A percentile compares a stretch with the other conserved stretches of the same genome.
Evolutionary conservation across 2,113 vertebrate genomes (phyloP).

Genomic region (Leucopternis melanops): DNA sequence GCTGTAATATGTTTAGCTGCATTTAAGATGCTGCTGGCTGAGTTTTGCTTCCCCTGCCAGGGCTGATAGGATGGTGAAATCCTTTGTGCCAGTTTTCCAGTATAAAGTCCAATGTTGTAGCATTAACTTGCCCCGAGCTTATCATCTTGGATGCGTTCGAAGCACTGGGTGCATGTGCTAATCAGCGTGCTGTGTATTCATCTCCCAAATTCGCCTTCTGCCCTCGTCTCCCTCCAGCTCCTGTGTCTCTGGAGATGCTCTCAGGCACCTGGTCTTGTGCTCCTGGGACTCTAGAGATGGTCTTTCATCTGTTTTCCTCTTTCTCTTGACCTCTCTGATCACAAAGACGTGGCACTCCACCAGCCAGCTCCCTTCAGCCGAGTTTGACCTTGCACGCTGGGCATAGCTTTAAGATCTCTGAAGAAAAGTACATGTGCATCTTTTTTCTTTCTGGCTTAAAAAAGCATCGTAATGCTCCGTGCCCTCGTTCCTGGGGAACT

Average conservation of each 20-base stretch:
- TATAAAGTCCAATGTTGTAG: background rate
- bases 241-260: background rate
- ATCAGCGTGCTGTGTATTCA: background rate
- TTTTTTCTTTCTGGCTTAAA: background rate
- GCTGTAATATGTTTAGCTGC: background rate
- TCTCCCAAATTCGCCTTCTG: background rate
- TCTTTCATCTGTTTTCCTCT: background rate
- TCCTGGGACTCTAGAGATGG: background rate
- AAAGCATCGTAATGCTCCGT: fast-evolving
- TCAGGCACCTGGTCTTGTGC: background rate
- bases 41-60: background rate
- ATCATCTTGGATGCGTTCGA: fast-evolving
- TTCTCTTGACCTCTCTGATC: background rate
- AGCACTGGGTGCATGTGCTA: background rate
- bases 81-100: background rate
- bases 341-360: background rate
- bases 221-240: background rate
- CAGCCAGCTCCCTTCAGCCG: background rate
- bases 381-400: background rate
- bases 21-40: background rate
- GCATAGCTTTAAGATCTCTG: background rate
- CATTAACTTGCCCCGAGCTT: background rate
- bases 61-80: background rate
- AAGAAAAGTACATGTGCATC: fast-evolving
- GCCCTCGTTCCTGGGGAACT: background rate